Base-by-base conservation (phyloP, 2,113 vertebrate genomes). In the Oreotragus oreotragus region DNA sequence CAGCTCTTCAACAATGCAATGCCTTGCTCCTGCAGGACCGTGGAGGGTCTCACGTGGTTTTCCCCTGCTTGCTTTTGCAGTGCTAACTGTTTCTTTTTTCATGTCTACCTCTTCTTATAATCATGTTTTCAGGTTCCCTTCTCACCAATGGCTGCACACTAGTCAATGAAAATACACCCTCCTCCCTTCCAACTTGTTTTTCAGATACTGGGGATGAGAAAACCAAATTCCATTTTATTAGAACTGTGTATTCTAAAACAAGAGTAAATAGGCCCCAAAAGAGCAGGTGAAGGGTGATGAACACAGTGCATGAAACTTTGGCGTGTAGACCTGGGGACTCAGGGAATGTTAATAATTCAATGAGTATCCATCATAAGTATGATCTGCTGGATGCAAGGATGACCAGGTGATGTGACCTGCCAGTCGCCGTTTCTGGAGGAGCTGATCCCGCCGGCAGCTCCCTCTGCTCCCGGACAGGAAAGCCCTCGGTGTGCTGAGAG, bases 221-320 rank as follows among this genome's bases (percentile, higher is more conserved):
- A 45, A 45, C 43, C 53, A n/a, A 30, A 53, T 7, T 64, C 3
- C 33, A 2, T 57, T 14, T 17, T 28, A 45, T 13, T 83, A 49
- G 57, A 43, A 58, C 14, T 36, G 5, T 1, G 30, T 58, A 0
- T 36, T 70, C 9, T 16, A 58, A 53, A 66, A 11, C 9, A 62
- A n/a, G 33, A 33, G 13, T 0, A 19, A 62, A 13, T 8, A 39
- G 83, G 23, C n/a, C 43, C 66, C 1, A 6, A 36, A 15, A 25
- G 17, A 16, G 4, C 1, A 7, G 55, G 36, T 5, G 13, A 6
- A 23, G 66, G 13, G 36, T 5, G n/a, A 13, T 0, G 36, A 10
- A 14, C 0, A 23, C 12, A 28, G 21, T 0, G 2, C 33, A 4
- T 0, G 0, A 13, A 5, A 10, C 17, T 4, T 6, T 12, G 17